Base-by-base conservation (phyloP, 2,797 vertebrate genomes). In the Pelobates cultripes region DNA sequence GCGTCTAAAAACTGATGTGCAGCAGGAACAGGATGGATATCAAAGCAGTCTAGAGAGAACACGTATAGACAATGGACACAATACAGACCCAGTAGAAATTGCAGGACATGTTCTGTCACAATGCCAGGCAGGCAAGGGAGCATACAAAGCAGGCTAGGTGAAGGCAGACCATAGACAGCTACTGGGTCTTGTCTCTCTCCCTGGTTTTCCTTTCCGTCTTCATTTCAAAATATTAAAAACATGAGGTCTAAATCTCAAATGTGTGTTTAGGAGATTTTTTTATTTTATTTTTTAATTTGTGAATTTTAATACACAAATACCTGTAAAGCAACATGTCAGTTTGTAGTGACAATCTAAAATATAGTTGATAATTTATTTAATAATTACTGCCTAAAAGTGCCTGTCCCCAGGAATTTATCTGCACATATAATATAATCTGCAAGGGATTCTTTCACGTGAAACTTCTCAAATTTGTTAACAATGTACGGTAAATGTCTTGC, bases 91-190 rank as follows among this genome's bases (percentile, higher is more conserved):
- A 90, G 90, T 92, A 88, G 84, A 92, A 88, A 88, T 84, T 86
- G 87, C 88, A 88, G 87, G 86, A 91, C 89, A 89, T 86, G 89
- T 86, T 88, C 90, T 89, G 87, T 93, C 87, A 3, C 89, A 90
- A 89, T 89, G 90, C 88, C 91, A 92, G 94, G 93, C 90, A 92
- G 93, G 93, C 90, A 92, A 64, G 87, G 66, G 84, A 90, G 92
- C 91, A 86, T 80, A 93, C 93, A 95, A 95, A 95, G 94, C 91
- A 93, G 94, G 93, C 93, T 95, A 94, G 93, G 93, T 93, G 94
- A 94, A 94, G 95, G 94, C 94, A 95, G 94, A 94, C 94, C 90
- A 93, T 88, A 89, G 86, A 93, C 94, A 94, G 92, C 92, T 89
- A 90, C 85, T 88, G 91, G 94, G 92, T 92, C 91, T 87, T 89